Evolutionary conservation across 2,113 vertebrate species (phyloP), one percentile per base, ranked within the genome.

Genomic region (Anhinga rufa): DNA sequence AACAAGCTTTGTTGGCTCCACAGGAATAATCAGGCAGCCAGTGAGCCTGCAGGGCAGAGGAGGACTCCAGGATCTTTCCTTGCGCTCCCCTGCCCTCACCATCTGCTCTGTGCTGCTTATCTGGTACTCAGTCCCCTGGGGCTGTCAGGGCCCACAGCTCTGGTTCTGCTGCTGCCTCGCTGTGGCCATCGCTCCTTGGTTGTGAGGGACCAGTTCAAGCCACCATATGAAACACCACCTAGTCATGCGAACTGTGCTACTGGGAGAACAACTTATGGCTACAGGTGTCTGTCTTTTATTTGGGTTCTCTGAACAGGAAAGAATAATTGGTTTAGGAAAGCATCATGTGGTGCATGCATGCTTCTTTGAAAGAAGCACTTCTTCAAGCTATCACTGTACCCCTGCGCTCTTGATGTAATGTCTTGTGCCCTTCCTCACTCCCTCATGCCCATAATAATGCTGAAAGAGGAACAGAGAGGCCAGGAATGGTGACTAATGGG

Each of bases 51-150:
- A 4, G 95, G 93, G 95, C 89, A 95, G 90, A 81, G 83, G 92
- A 75, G 71, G 90, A 9, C 74, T 74, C 10, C 0, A 1, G 60
- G 86, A 91, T 95, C 80, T 51, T 80, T 81, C 88, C 71, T 68
- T 9, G 31, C 1, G 3, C 51, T 80, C 38, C 70, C 51, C 75
- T 86, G 88, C 92, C 92, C 88, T 95, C 79, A 13, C 97, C 95
- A 97, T 97, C 97, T 97, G 96, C 86, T 96, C 62, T 4, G 15
- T 57, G 87, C 82, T 80, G 90, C 57, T 79, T 13, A 9, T 32
- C 74, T 77, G 80, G 6, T 40, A 28, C 74, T 77, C 0, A 0
- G 7, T 51, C 64, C 91, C 88, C 85, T 86, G 88, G 1, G 8
- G 83, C 87, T 89, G 81, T 58, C 42, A 42, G 72, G 44, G 42